Evolutionary conservation across 2,797 vertebrate species (phyloP), one percentile per base, ranked within the genome.

Genomic region (Macrochelys suwanniensis): DNA sequence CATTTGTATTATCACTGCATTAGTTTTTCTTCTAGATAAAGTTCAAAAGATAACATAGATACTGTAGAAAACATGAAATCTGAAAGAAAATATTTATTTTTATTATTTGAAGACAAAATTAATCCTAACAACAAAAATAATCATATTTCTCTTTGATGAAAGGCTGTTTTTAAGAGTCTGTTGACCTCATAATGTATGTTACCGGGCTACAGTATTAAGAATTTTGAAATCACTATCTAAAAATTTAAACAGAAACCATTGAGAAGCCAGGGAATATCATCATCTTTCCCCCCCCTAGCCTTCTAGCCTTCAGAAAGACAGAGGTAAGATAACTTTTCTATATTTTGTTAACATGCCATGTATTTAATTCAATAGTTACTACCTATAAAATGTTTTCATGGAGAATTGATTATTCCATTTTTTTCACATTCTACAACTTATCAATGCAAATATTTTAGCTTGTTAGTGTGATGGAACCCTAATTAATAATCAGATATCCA

Each of bases 281-380:
- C 97, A 96, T 97, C 94, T 98, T 94, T 98, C 96, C 85, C 50
- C 93, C 77, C 71, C 65, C 1, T 97, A 97, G 97, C 90, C 96
- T 97, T 96, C 90, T 97, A 93, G 83, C 87, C 92, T 95, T 91
- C 94, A 94, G 94, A 97, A 95, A 96, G 90, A 96, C 93, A 97
- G 94, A 99, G 99, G 99, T 99, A 99, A 99, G 99, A 97, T 92
- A 49, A 84, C 77, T 88, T 97, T 88, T 91, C 97, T 90, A 94
- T 89, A 86, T 96, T 89, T 98, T 97, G 6, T 87, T 98, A 98
- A 98, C 80, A n/a, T 61, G 15, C 33, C 37, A 77, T 57, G 28
- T 42, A 16, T 4, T 90, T 57, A 47, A 0, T 92, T 89, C 33
- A 4, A 0, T 80, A 42, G 33, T 87, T 74, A 26, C 2, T 76